Base-by-base conservation (phyloP, 2,113 vertebrate species). In the Sciurus niger region DNA sequence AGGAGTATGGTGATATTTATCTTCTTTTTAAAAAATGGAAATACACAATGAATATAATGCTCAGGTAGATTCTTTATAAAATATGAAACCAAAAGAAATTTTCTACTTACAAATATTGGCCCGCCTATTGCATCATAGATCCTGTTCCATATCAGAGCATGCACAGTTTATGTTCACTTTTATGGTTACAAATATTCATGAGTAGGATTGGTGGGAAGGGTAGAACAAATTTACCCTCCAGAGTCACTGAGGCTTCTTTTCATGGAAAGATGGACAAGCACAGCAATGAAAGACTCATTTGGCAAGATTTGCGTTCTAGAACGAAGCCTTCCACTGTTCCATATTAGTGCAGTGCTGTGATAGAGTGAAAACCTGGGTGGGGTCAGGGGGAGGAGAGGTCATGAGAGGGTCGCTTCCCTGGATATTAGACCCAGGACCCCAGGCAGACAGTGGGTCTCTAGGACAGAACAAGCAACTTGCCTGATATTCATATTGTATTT, bases 51-150 rank as follows among this genome's bases (percentile, higher is more conserved):
- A 58, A 63, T 32, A 55, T 6, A 85, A 73, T 85, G 68, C 74
- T 60, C 60, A 93, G 63, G 30, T 30, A 37, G 58, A 84, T 58
- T 78, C 37, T 95, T 58, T 95, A 76, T 60, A 40, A 82, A 78
- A 68, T 48, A 68, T 77, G 22, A 90, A 96, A 91, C 1, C 7
- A 76, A 40, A 86, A 63, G 25, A 79, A 22, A 76, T 51, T 43
- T 95, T 58, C 77, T 78, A 37, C 84, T 74, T 73, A 34, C 13
- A 55, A 84, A 82, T 46, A 78, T 43, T 37, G 3, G 34, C 18
- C 34, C 4, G 90, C 60, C 22, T 76, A 14, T 93, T 51, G 68
- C 58, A 80, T 30, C 18, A 55, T 1, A 53, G 60, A 87, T 74
- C 46, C 67, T 93, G 14, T 68, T 68, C 18, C 43, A 32, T 60